Evolutionary conservation across 2,888 invertebrate genomes (phyloP), one percentile per base, ranked within the genome.

Genomic region (Venusia cambrica): DNA sequence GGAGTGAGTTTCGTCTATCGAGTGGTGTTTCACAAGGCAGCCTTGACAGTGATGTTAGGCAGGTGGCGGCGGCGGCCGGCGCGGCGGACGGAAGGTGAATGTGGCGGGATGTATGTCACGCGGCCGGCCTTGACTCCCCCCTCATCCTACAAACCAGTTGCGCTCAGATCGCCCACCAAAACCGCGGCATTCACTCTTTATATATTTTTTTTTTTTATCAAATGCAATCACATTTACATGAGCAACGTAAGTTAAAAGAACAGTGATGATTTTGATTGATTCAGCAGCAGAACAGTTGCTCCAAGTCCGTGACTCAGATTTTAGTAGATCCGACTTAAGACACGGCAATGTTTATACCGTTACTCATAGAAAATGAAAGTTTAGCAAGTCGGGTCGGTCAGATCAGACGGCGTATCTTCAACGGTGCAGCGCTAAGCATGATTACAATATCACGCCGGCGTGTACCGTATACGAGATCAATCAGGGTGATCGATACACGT

Each of bases 21-120:
- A 59, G 68, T 59, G 54, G 47, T 58, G 59, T 81, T 75, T 78
- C 78, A 76, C 75, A 84, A 84, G 64, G 48, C 61, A 81, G 75
- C 85, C 85, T 84, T 85, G 85, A 73, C 85, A 84, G 67, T 84
- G 78, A 71, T 63, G 71, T 64, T 62, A 63, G 65, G 66, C 73
- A 69, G 66, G 66, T 70, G 71, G 57, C 62, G 71, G 56, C 50
- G 54, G 57, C 52, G 52, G 51, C 49, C 46, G 55, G 54, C 56
- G 48, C 52, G 62, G 62, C 71, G 71, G 76, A 67, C 78, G 75
- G 74, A 77, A 80, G 81, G 83, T 83, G 83, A 84, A 79, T 81
- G 79, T 74, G 67, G 75, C 69, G 75, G 77, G 77, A 80, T 80
- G 74, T 78, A 49, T 75, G 79, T 77, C 79, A 73, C 63, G 66